phyloP scores from a whole-genome alignment of 2,113 vertebrate genomes.

The Oryzias celebensis region DNA sequence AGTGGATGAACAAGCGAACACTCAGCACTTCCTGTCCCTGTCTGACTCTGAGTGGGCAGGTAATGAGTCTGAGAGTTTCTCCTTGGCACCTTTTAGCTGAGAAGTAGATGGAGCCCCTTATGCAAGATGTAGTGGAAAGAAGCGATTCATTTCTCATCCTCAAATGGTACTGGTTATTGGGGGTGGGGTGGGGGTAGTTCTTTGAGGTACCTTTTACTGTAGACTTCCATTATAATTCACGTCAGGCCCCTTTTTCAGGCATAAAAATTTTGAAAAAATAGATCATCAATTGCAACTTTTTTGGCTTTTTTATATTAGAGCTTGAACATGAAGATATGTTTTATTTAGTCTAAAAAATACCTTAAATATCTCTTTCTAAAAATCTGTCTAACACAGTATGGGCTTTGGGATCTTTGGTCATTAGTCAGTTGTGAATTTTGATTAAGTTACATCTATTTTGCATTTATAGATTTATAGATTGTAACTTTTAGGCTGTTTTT shows the following conservation, averaged over 20 bases:
- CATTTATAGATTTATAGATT: no score
- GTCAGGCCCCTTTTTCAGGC: no score
- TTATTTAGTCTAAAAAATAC: no score
- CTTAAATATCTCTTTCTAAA: no score
- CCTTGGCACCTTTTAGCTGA: slow-evolving; percentile 62
- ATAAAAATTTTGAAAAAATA: no score
- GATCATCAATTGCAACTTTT: no score
- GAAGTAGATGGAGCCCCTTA: slow-evolving; percentile 39
- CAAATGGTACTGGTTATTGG: slow-evolving; percentile 41
- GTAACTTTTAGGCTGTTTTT: not conserved
- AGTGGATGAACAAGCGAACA: slow-evolving; percentile 69
- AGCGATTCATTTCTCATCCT: slow-evolving; percentile 45
- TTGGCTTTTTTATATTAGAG: no score
- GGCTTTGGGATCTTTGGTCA: no score
- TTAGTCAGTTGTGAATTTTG: no score
- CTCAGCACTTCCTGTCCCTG: slow-evolving; percentile 53
- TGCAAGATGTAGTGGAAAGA: slow-evolving; percentile 36
- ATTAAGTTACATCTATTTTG: no score
- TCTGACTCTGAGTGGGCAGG: slow-evolving; percentile 64
- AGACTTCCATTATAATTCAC: not conserved
- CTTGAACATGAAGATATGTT: no score
- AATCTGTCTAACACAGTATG: no score
- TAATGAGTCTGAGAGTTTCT: slow-evolving; percentile 73
- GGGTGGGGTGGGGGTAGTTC: slow-evolving; percentile 2
- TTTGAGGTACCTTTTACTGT: slow-evolving; percentile 10